Base-by-base conservation (phyloP, 2,797 vertebrate genomes). In the Hippoglossus hippoglossus region DNA sequence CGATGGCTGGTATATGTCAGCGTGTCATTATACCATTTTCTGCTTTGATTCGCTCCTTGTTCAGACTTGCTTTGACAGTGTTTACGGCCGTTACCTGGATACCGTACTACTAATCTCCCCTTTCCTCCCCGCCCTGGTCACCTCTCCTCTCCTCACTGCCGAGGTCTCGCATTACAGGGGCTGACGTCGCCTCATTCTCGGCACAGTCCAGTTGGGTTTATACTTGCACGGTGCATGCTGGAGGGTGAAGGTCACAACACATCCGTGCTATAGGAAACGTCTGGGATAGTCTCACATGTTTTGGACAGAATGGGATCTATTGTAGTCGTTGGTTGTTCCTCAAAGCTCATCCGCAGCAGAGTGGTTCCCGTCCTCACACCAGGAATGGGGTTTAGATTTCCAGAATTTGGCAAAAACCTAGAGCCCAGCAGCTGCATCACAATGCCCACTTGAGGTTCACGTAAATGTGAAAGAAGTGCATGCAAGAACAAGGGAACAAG, bases 11-110 rank as follows among this genome's bases (percentile, higher is more conserved):
- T 75, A 59, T 74, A 76, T 75, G 70, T 91, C 79, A 62, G 54
- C 22, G 4, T 67, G 58, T 86, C 31, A 76, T 83, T 73, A 75
- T 63, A 26, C 25, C 4, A 65, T 70, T 62, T 68, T 24, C 3
- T 59, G 67, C 71, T 72, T 84, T 73, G 71, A 83, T 84, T 87
- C 21, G 0, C 79, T 41, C 36, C 0, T 0, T 68, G 65, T 75
- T 73, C 71, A 36, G 47, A 77, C 68, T 84, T 87, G 83, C 87
- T 91, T 87, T 85, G 79, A 86, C 79, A 76, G 69, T 92, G 85
- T 93, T 90, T 91, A 86, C 41, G 41, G 52, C 68, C 1, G 90
- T 93, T 91, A 91, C 92, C 87, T 88, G 89, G 91, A 83, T 79
- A 92, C 93, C 6, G 50, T 67, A 57, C 52, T 71, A 58, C 73